Evolutionary conservation across 2,888 invertebrate genomes (phyloP).

Genomic region (Drosophila heteroneura): DNA sequence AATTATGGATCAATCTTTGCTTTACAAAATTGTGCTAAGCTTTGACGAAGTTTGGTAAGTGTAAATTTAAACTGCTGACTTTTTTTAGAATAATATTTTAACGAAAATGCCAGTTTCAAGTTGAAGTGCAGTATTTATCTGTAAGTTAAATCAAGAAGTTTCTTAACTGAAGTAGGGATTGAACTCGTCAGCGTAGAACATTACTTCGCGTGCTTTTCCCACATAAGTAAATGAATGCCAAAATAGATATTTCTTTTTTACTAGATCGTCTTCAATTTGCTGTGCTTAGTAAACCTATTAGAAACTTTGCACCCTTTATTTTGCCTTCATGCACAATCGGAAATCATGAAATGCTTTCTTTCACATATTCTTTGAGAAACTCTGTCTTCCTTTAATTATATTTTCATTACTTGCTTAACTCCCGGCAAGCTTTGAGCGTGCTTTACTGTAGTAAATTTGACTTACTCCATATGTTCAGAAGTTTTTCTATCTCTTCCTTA

Average conservation of each 20-base stretch:
- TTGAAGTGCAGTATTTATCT: not conserved
- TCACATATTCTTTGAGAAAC: not conserved
- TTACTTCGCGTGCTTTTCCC: not conserved
- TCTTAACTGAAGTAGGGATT: not conserved
- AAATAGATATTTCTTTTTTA: not conserved
- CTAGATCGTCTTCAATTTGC: not conserved
- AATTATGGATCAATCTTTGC: not conserved
- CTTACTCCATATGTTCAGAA: not conserved
- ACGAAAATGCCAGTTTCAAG: not conserved
- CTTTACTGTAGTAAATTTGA: not conserved
- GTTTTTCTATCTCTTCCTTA: not conserved
- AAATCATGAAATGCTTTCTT: not conserved
- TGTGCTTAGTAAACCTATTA: not conserved
- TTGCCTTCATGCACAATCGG: not conserved
- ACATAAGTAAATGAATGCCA: not conserved
- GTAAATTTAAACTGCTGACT: not conserved
- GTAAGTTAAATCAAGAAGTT: not conserved
- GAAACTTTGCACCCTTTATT: fast-evolving
- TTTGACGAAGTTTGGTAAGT: not conserved
- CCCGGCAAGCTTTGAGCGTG: not conserved
- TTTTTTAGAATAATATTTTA: not conserved
- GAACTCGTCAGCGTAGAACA: not conserved
- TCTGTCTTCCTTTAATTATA: not conserved
- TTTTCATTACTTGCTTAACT: not conserved
- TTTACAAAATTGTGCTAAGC: not conserved